phyloP scores from a whole-genome alignment of 1,140 invertebrate genomes.

The Pseudachorutes palmiensis region DNA sequence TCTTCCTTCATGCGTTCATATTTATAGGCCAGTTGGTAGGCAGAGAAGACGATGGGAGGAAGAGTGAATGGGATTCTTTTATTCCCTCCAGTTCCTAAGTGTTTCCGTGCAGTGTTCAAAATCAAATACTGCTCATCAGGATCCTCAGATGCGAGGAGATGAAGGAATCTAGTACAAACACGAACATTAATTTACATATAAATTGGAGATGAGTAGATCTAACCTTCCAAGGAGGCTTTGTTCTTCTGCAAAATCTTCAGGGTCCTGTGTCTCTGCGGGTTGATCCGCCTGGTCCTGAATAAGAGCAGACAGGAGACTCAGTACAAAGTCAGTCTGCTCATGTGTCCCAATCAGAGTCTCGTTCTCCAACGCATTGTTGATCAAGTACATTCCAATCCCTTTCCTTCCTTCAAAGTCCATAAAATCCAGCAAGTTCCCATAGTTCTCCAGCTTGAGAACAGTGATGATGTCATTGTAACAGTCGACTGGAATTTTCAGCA shows the following conservation, averaged over 20 bases:
- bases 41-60: constrained; percentile 93
- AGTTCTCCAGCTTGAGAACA: constrained; percentile 68
- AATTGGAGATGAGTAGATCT: constrained; percentile 1
- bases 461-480: constrained; percentile 88
- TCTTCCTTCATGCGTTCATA: constrained; percentile 51
- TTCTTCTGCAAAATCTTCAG: constrained; percentile 95
- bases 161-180: constrained; percentile 60
- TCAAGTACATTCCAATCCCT: constrained; percentile 74
- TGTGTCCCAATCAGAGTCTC: constrained; percentile 79
- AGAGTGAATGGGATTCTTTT: constrained; percentile 81
- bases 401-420: constrained; percentile 86
- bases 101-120: constrained; percentile 75
- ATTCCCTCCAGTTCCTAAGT: constrained; percentile 78
- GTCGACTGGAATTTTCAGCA: constrained; percentile 90
- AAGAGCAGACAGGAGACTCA: constrained; percentile 73
- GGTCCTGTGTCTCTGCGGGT: constrained; percentile 58
- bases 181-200: constrained; percentile 18
- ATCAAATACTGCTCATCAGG: constrained; percentile 92
- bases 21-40: constrained; percentile 77
- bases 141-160: constrained; percentile 75
- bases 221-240: constrained; percentile 78
- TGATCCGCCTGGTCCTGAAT: constrained; percentile 79
- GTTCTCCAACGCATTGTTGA: constrained; percentile 79
- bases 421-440: constrained; percentile 71
- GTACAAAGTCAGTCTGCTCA: constrained; percentile 70